These are phyloP conservation scores for Resseliella maxima DNA, from an alignment of 2,888 invertebrate genomes.

Conservation along the genomic window DNA sequence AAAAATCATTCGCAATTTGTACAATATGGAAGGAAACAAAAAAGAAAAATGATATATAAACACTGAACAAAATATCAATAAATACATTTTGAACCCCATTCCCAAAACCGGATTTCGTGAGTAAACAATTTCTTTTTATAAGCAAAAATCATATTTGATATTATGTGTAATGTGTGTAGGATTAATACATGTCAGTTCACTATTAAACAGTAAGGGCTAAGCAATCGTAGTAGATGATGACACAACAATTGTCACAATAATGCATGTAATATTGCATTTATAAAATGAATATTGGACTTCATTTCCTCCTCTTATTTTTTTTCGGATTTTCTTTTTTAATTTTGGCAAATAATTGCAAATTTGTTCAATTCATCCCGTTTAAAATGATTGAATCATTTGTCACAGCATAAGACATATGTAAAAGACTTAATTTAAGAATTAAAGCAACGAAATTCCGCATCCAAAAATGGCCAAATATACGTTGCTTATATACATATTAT, in stretches of 20 bases:
- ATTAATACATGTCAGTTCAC: constrained; percentile 42
- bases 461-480: constrained; percentile 13
- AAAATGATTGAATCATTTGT: not conserved
- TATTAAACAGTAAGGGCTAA: constrained; percentile 41
- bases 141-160: constrained; percentile 38
- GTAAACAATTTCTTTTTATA: not conserved
- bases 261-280: constrained; percentile 19
- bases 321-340: not conserved
- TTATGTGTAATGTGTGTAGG: constrained; percentile 24
- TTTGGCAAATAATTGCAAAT: not conserved
- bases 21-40: not conserved
- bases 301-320: too few relatives aligned
- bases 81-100: not conserved
- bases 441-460: constrained; percentile 46
- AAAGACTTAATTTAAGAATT: too few relatives aligned
- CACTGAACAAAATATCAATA: not conserved
- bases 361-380: not conserved
- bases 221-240: constrained; percentile 3
- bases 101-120: constrained; percentile 20
- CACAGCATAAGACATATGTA: constrained; percentile 24
- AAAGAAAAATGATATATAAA: not conserved
- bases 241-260: not conserved
- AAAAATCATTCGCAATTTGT: constrained; percentile 20
- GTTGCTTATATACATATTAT: too few relatives aligned
- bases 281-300: too few relatives aligned